Evolutionary conservation across 2,797 vertebrate genomes (phyloP).

Genomic region (Myoxocephalus aenaeus): DNA sequence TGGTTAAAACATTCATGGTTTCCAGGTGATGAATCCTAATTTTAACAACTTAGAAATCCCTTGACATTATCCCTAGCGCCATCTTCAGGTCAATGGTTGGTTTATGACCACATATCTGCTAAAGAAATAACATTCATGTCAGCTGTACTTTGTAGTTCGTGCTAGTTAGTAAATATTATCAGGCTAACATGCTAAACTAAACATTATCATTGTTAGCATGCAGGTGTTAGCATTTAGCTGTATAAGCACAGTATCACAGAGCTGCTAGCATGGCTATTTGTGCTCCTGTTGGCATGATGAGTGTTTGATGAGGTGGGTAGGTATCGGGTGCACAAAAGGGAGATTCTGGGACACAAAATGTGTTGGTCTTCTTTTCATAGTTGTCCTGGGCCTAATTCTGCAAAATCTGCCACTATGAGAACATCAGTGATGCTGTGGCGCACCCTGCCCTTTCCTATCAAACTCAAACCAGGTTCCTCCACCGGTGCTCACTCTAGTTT

Average conservation of each 20-base stretch:
- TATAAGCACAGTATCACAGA: too few species aligned
- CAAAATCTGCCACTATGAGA: slow-evolving; percentile 36
- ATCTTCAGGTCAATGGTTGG: neutral
- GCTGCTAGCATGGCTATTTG: too few species aligned
- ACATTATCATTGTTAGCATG: neutral
- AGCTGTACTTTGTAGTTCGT: too few species aligned
- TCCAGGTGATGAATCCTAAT: neutral
- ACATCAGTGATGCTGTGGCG: slow-evolving; percentile 11
- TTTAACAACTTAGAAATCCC: neutral
- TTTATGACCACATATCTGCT: neutral
- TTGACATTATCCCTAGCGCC: neutral
- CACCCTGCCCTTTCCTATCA: slow-evolving; percentile 22
- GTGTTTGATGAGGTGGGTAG: neutral
- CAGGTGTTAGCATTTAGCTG: neutral
- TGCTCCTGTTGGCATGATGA: too few species aligned
- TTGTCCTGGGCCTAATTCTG: slow-evolving; percentile 35
- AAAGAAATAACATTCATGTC: too few species aligned
- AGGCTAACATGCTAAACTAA: neutral
- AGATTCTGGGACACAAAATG: slow-evolving; percentile 49
- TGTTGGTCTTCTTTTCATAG: slow-evolving; percentile 30
- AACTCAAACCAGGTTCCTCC: slow-evolving; percentile 49
- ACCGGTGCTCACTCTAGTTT: slow-evolving; percentile 54
- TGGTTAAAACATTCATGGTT: neutral
- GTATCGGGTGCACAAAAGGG: neutral
- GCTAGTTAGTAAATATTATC: neutral